Evolutionary conservation across 2,113 vertebrate genomes (phyloP).

Genomic region (Scolopax mira): DNA sequence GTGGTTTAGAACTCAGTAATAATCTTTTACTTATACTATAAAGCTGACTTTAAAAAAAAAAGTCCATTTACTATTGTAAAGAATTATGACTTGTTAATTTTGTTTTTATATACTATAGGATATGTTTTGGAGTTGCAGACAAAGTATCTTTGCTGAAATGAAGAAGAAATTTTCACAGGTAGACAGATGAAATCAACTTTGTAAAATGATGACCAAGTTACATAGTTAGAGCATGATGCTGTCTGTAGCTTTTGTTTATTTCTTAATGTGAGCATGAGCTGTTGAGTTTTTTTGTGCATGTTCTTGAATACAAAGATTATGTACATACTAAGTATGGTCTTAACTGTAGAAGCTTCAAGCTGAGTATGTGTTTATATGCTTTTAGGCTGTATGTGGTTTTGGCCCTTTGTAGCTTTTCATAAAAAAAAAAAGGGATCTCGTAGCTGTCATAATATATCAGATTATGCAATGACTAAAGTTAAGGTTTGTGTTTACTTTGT

Average conservation of each 20-base stretch:
- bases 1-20: neutral
- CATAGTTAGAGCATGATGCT: slow-evolving; percentile 67
- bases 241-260: slow-evolving; percentile 38
- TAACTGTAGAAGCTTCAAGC: neutral
- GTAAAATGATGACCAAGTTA: slow-evolving; percentile 51
- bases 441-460: neutral
- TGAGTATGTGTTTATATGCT: neutral
- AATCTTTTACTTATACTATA: neutral
- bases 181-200: slow-evolving; percentile 70
- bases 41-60: neutral
- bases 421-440: neutral
- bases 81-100: slow-evolving; percentile 57
- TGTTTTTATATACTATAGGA: slow-evolving; percentile 81
- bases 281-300: slow-evolving; percentile 56
- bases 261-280: slow-evolving; percentile 67
- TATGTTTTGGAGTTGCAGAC: slow-evolving; percentile 96
- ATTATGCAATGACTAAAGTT: neutral
- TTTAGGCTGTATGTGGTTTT: neutral
- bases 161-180: slow-evolving; percentile 95
- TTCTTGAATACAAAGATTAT: neutral
- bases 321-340: neutral
- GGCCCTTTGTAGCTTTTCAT: neutral
- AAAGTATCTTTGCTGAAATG: slow-evolving; percentile 98
- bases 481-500: neutral
- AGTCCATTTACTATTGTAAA: neutral